phyloP scores from a whole-genome alignment of 2,797 vertebrate species.

The Australoheros facetus region DNA sequence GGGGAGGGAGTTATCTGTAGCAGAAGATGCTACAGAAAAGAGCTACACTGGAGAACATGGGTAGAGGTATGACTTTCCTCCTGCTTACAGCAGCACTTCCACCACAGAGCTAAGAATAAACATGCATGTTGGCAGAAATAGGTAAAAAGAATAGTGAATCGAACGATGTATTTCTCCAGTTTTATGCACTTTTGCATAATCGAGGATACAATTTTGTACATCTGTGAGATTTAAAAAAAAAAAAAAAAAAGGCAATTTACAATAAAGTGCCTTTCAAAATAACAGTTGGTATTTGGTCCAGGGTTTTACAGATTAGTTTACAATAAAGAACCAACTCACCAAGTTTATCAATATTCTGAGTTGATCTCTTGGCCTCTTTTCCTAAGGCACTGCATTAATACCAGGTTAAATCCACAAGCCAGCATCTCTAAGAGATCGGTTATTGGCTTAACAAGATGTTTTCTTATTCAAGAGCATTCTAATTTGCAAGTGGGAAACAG shows the following conservation, averaged over 20 bases:
- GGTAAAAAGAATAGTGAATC: background rate
- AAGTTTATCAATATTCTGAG: constrained; percentile 28
- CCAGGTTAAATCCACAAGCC: constrained; percentile 28
- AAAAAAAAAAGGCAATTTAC: too few relatives aligned
- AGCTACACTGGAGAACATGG: too few relatives aligned
- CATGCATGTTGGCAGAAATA: background rate
- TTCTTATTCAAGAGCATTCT: background rate
- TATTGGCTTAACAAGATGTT: constrained; percentile 26
- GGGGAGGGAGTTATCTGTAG: too few relatives aligned
- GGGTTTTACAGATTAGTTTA: constrained; percentile 1
- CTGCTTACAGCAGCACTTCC: too few relatives aligned
- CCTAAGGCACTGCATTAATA: constrained; percentile 9
- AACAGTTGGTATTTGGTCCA: background rate
- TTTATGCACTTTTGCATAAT: background rate
- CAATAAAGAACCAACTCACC: constrained; percentile 18
- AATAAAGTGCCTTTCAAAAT: background rate
- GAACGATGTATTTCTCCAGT: background rate
- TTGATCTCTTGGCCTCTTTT: constrained; percentile 36
- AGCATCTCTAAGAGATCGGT: constrained; percentile 22
- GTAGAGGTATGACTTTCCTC: too few relatives aligned
- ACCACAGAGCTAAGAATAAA: background rate
- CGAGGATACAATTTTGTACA: background rate
- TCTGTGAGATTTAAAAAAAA: too few relatives aligned
- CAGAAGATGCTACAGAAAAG: too few relatives aligned
- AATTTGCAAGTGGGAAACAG: constrained; percentile 22